These are phyloP conservation scores for Pristionchus fissidentatus DNA, from an alignment of 2,888 invertebrate genomes.

Conservation along the genomic window DNA sequence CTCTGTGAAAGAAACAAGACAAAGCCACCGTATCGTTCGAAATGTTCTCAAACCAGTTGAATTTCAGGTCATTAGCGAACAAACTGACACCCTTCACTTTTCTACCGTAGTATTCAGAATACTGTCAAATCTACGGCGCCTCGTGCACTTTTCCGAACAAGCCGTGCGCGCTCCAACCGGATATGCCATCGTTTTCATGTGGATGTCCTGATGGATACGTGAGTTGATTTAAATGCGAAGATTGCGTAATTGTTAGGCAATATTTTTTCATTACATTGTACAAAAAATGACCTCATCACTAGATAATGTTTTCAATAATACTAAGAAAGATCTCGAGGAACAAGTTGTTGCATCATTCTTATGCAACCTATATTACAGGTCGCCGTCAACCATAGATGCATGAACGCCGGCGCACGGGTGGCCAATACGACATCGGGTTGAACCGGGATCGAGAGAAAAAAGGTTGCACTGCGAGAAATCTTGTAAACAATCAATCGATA, in stretches of 20 bases:
- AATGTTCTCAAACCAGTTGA: too few relatives aligned
- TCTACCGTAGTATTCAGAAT: constrained; percentile 46
- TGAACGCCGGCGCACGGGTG: background rate
- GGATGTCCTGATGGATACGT: constrained; percentile 30
- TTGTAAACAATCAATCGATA: too few relatives aligned
- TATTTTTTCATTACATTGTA: background rate
- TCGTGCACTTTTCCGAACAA: constrained; percentile 53
- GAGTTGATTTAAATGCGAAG: background rate
- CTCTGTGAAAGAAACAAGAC: background rate
- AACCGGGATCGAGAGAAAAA: too few relatives aligned
- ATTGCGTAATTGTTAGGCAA: background rate
- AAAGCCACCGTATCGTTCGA: background rate
- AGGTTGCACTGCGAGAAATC: too few relatives aligned
- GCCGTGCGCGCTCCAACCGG: constrained; percentile 62
- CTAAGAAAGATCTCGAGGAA: too few relatives aligned
- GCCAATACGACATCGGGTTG: background rate
- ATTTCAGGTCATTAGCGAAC: too few relatives aligned
- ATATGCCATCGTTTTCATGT: constrained; percentile 57
- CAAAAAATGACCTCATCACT: too few relatives aligned
- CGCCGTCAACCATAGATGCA: background rate
- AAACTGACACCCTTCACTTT: background rate
- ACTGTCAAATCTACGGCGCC: constrained; percentile 54
- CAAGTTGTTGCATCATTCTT: too few relatives aligned
- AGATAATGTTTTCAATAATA: too few relatives aligned
- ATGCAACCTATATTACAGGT: background rate